These are phyloP conservation scores for Dorcus parallelipipedus DNA, from an alignment of 2,888 invertebrate species.

Conservation along the genomic window DNA sequence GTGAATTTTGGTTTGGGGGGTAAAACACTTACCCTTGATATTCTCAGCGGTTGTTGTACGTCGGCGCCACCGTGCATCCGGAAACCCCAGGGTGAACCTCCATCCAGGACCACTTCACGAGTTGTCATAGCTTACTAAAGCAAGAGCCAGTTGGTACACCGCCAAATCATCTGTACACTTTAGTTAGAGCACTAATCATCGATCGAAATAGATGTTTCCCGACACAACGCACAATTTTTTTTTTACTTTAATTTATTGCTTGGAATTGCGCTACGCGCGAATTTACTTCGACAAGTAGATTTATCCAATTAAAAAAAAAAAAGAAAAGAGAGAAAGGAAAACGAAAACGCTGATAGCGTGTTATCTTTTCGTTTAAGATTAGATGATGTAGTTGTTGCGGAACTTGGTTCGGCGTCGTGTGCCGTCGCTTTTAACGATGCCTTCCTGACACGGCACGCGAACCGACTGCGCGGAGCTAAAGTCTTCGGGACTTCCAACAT, in stretches of 20 bases:
- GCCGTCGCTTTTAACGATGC: not conserved
- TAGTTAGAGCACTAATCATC: constrained; percentile 25
- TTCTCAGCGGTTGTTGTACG: constrained; percentile 71
- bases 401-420: not conserved
- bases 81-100: constrained; percentile 87
- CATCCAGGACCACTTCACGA: constrained; percentile 71
- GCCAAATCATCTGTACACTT: constrained; percentile 26
- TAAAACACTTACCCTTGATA: constrained; percentile 67
- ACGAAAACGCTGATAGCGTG: too few species aligned
- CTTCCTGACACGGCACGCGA: constrained; percentile 15
- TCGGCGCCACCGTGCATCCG: constrained; percentile 83
- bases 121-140: constrained; percentile 56
- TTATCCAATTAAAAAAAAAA: too few species aligned
- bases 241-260: not conserved
- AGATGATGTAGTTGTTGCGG: too few species aligned
- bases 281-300: too few species aligned
- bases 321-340: too few species aligned
- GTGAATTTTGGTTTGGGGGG: too few species aligned
- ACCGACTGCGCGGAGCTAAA: constrained; percentile 17
- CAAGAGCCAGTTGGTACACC: constrained; percentile 22
- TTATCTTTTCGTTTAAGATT: too few species aligned
- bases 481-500: constrained; percentile 15
- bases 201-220: constrained; percentile 27
- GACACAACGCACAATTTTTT: not conserved
- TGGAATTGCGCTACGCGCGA: too few species aligned